Base-by-base conservation (phyloP, 2,888 invertebrate genomes). In the Sipha maydis region DNA sequence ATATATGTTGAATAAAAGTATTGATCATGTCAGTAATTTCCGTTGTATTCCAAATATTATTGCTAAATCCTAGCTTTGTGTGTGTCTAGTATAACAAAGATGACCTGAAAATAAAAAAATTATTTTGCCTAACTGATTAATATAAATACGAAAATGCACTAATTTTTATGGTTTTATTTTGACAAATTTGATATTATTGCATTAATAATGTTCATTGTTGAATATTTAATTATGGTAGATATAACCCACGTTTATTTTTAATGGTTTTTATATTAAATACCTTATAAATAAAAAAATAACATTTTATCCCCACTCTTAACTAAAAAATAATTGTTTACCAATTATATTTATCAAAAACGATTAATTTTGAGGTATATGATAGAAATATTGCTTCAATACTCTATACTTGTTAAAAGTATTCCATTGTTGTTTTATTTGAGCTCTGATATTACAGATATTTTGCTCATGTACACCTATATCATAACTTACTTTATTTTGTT, bases 401-500 rank as follows among this genome's bases (percentile, higher is more conserved):
- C 21, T 21, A 61, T 7, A 25, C 25, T 1, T 56, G 56, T 56
- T 56, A 19, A 56, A 3, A 56, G 19, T 69, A 28, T 8, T 21
- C 3, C 25, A 25, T 61, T 25, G 21, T 61, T 69, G 25, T 11
- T 69, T 25, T 2, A 69, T 69, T 69, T 69, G 14, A 69, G 9
- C 69, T 69, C 1, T 69, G 34, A 34, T 69, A 28, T 11, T 69
- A 11, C 21, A 48, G 21, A 17, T 78, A 48, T 3, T 8, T 9
- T 77, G 17, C 21, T 48, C 25, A 31, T 78, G 67, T 31, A 78
- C 31, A 77, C 75, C 3, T 7, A 41, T 41, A 75, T 75, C 9
- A 21, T 41, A 38, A 21, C 54, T 54, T 9, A 78, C 48, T 56
- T 56, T 78, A 78, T 56, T 83, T 9, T 73, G 71, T 31, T 83